Base-by-base conservation (phyloP, 2,888 invertebrate species). In the Meganola albula region DNA sequence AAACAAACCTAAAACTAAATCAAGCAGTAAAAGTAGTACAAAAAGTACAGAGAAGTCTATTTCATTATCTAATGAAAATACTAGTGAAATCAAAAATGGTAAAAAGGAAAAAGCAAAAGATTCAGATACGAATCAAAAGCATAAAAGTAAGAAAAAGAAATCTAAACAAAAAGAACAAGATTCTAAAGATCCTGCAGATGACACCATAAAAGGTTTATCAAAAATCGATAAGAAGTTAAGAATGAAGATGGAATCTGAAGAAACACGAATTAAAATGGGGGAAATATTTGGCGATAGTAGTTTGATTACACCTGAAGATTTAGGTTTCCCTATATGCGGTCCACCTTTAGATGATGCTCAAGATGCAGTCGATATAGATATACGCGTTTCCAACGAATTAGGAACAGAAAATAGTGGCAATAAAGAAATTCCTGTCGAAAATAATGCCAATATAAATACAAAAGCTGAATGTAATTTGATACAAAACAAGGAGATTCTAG, bases 211-310 rank as follows among this genome's bases (percentile, higher is more conserved):
- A 13, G 32, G 48, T 20, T 10, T 30, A 13, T 31, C 27, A 3
- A 20, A 32, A 25, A n/a, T 9, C 28, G 56, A 58, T 34, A 58
- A 42, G 36, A 60, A 58, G 38, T 22, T 13, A 7, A 55, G 42
- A 42, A 14, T 33, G 21, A 60, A 51, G 39, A 63, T 47, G 35
- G 44, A 57, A 31, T 34, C 39, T 21, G 61, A 56, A 34, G 47
- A 57, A 31, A 56, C 48, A 9, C 60, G 63, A 33, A 53, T 52
- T 12, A 80, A 74, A 48, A 77, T 83, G 38, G 57, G 49, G 34
- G 83, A 82, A 35, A 52, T 83, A 3, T 84, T 83, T 58, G 84
- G 82, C 20, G 84, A 85, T 20, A 78, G 72, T 45, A 84, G 84
- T 64, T 58, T 85, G 40, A 78, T 85, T 50, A 76, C 73, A 14